phyloP scores from a whole-genome alignment of 1,140 invertebrate genomes.

The Contarinia nasturtii region DNA sequence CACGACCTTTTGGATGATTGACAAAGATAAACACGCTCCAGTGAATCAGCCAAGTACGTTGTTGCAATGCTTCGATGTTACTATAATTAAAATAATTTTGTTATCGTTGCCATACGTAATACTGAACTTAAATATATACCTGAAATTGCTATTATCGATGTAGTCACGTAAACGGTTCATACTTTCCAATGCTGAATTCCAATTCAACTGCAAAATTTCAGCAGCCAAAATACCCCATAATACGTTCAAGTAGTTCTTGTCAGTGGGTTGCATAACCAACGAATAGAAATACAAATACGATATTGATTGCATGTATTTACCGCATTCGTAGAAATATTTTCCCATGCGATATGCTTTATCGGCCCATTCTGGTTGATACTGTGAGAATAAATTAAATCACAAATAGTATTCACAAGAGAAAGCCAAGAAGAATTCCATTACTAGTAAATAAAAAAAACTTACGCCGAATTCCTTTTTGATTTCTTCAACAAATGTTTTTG shows the following conservation, averaged over 20 bases:
- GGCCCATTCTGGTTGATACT: conserved; percentile 87
- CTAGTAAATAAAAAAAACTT: too few relatives aligned
- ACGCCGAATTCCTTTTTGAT: conserved; percentile 28
- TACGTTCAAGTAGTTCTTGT: conserved; percentile 91
- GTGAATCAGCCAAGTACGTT: conserved; percentile 97
- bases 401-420: too few relatives aligned
- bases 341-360: conserved; percentile 87
- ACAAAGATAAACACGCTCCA: conserved; percentile 99
- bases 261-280: conserved; percentile 77
- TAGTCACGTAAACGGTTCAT: conserved; percentile 87
- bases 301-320: conserved; percentile 86
- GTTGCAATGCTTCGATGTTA: conserved; percentile 84
- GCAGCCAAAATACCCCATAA: conserved; percentile 97
- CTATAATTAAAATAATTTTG: too few relatives aligned
- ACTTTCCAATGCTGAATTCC: conserved; percentile 94
- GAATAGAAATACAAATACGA: conserved; percentile 94
- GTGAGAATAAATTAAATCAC: too few relatives aligned
- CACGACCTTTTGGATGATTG: conserved; percentile 89
- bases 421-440: too few relatives aligned
- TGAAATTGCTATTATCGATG: conserved; percentile 75
- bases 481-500: conserved; percentile 70
- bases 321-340: conserved; percentile 96
- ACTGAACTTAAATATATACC: too few relatives aligned
- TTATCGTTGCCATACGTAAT: too few relatives aligned
- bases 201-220: conserved; percentile 94